A percentile compares a stretch with the other conserved stretches of the same genome.
Conservation (phyloP, 23 tunicate species). For the Styela clava region DNA sequence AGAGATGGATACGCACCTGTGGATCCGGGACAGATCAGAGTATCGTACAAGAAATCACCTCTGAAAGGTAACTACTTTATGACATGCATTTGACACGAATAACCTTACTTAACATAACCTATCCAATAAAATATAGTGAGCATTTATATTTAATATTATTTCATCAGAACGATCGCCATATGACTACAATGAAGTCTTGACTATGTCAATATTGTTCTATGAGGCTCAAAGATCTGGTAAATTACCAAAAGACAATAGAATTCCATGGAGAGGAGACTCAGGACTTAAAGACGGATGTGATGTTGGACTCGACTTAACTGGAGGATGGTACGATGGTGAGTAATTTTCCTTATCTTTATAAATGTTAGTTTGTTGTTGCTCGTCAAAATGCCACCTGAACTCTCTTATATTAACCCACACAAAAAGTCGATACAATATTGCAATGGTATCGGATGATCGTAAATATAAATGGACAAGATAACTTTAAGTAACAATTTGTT, state of each 20-base stretch:
- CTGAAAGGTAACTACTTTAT: conserved; percentile 38
- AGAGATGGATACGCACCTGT: conserved; percentile 36
- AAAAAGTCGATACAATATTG: too few species aligned
- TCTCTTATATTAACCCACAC: too few species aligned
- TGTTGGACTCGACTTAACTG: conserved; percentile 74
- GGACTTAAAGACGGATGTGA: conserved; percentile 98
- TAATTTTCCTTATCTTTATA: too few species aligned
- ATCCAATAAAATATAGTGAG: too few species aligned
- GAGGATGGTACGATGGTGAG: conserved; percentile 98
- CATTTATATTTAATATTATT: not conserved
- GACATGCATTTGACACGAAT: not conserved
- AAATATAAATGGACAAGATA: too few species aligned
- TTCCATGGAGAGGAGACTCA: conserved; percentile 96
- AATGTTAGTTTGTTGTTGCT: too few species aligned
- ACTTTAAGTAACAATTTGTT: too few species aligned
- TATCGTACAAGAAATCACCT: conserved; percentile 49
- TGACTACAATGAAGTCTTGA: conserved; percentile 87
- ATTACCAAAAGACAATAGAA: conserved; percentile 69
- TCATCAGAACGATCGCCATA: conserved; percentile 41
- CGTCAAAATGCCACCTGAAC: too few species aligned
- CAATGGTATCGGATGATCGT: too few species aligned
- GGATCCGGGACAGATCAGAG: conserved; percentile 52
- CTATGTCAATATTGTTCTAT: conserved; percentile 83
- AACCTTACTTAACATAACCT: not conserved
- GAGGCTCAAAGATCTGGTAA: conserved; percentile 97